Percentiles rank a stretch among this genome's conserved stretches.
phyloP scores from a whole-genome alignment of 2,888 invertebrate species.

The Tryphoninae sp. region DNA sequence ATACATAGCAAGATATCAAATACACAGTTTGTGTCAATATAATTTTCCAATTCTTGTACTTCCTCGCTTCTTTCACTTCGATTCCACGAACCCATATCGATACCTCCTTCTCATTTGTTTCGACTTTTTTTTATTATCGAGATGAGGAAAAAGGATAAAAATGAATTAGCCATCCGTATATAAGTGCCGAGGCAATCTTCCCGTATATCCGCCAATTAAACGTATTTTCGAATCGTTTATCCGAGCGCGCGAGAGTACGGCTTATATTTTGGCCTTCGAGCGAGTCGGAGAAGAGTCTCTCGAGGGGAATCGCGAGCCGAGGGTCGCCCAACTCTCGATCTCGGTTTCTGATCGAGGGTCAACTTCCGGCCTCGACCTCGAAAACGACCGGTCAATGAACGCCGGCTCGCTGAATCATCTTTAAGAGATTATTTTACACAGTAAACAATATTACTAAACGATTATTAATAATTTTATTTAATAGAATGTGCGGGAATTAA shows the following conservation, averaged over 20 bases:
- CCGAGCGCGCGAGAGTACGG: not conserved
- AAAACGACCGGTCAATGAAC: constrained; percentile 58
- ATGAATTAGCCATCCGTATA: not conserved
- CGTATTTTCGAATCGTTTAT: constrained; percentile 41
- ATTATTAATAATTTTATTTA: too few species aligned
- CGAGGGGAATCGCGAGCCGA: constrained; percentile 29
- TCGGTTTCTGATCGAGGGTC: constrained; percentile 52
- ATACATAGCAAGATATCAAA: not conserved
- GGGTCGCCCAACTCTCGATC: constrained; percentile 44
- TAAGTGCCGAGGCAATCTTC: constrained; percentile 44
- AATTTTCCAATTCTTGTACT: constrained; percentile 55
- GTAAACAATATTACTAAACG: too few species aligned
- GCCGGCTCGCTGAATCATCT: constrained; percentile 42
- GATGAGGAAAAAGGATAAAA: not conserved
- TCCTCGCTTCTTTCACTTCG: constrained; percentile 33
- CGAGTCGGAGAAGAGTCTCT: not conserved
- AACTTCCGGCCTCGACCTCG: constrained; percentile 63
- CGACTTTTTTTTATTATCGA: constrained; percentile 1
- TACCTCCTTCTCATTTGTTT: constrained; percentile 13
- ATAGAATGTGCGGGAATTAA: too few species aligned
- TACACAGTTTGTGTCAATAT: constrained; percentile 34
- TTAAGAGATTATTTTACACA: not conserved
- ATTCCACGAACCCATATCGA: not conserved
- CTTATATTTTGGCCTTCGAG: constrained; percentile 50
- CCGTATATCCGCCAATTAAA: constrained; percentile 51